A percentile compares a stretch with the other conserved stretches of the same genome.
These are phyloP conservation scores for Steatocranus sp. DNA, from an alignment of 2,797 vertebrate genomes.

Conservation along the genomic window DNA sequence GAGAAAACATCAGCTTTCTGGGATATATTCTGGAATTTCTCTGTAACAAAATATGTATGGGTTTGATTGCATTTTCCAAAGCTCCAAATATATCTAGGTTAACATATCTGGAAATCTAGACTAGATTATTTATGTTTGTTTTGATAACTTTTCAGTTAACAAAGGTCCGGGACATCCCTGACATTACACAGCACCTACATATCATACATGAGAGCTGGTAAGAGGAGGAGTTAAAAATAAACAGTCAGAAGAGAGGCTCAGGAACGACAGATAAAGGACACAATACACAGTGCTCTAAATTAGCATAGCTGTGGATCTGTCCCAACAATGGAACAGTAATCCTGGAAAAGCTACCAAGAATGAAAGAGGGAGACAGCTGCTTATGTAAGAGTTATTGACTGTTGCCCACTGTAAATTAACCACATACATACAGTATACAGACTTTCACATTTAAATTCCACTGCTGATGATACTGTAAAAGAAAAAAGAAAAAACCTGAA, in stretches of 20 bases:
- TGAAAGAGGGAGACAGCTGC: slow-evolving; percentile 76
- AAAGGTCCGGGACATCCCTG: not conserved
- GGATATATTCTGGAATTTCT: not conserved
- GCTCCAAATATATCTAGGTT: not conserved
- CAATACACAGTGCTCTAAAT: slow-evolving; percentile 69
- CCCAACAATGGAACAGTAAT: slow-evolving; percentile 75
- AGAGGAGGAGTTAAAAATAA: slow-evolving; percentile 69
- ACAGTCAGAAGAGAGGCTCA: slow-evolving; percentile 48
- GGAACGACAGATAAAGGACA: slow-evolving; percentile 65
- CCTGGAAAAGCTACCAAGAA: slow-evolving; percentile 71
- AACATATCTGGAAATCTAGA: not conserved
- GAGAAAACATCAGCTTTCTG: not conserved
- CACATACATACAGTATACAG: slow-evolving; percentile 20
- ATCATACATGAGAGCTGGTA: slow-evolving; percentile 35
- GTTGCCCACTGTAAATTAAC: slow-evolving; percentile 59
- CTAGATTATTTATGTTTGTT: not conserved
- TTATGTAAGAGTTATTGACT: slow-evolving; percentile 71
- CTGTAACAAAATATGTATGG: not conserved
- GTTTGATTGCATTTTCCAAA: not conserved
- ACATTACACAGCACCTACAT: slow-evolving; percentile 36
- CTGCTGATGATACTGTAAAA: slow-evolving; percentile 39
- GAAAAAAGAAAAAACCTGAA: slow-evolving; percentile 18
- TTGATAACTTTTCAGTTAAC: not conserved
- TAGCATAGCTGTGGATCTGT: slow-evolving; percentile 68
- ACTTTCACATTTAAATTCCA: not conserved